Evolutionary conservation across 2,797 vertebrate genomes (phyloP).

Genomic region (Artibeus jamaicensis): DNA sequence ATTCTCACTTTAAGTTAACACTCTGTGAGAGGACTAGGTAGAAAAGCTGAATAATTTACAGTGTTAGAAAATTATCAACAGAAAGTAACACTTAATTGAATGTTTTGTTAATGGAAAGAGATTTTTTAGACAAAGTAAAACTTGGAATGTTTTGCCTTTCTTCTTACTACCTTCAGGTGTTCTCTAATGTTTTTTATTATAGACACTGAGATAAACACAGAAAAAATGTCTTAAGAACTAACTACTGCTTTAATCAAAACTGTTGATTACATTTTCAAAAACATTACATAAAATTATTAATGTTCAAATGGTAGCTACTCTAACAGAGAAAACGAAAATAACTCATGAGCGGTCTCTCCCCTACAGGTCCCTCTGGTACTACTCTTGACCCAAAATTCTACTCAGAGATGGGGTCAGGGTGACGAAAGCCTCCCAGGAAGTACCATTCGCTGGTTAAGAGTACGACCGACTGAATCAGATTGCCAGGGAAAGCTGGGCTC

Average conservation of each 20-base stretch:
- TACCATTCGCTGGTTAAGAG: background rate
- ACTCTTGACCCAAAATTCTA: background rate
- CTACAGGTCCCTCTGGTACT: background rate
- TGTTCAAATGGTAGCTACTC: background rate
- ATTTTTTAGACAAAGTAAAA: background rate
- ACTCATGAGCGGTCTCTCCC: background rate
- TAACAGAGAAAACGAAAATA: background rate
- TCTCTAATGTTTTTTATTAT: background rate
- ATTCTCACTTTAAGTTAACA: background rate
- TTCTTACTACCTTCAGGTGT: background rate
- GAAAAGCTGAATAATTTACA: background rate
- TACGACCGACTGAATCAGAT: background rate
- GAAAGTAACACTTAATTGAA: background rate
- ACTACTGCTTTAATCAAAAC: background rate
- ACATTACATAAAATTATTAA: background rate
- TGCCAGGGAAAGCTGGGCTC: background rate
- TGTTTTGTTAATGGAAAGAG: background rate
- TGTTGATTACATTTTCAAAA: background rate
- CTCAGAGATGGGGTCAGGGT: background rate
- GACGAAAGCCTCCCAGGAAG: background rate
- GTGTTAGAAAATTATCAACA: background rate
- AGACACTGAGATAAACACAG: background rate
- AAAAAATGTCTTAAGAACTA: background rate
- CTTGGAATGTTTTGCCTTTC: background rate
- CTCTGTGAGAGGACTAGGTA: background rate